These are phyloP conservation scores for Etheostoma nigrum DNA, from an alignment of 2,797 vertebrate genomes.

Conservation along the genomic window DNA sequence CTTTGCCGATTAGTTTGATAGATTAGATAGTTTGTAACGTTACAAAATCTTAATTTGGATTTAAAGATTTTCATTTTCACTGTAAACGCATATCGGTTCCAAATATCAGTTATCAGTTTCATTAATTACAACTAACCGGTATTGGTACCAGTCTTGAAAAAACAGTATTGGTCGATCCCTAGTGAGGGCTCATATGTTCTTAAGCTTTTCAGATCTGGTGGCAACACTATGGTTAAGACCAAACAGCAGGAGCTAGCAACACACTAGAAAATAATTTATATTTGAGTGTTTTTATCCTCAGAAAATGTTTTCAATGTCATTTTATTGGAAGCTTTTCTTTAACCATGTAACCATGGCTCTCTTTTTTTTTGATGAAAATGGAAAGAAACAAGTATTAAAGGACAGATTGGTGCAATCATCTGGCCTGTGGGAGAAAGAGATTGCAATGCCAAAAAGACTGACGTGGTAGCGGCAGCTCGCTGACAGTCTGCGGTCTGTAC, in stretches of 20 bases:
- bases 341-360: neutral
- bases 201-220: constrained; percentile 26
- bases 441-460: constrained; percentile 42
- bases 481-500: constrained; percentile 48
- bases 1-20: no score
- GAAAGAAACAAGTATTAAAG: neutral
- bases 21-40: no score
- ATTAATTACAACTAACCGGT: no score
- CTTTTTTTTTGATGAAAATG: neutral
- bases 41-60: no score
- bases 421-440: constrained; percentile 48
- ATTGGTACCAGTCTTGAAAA: no score
- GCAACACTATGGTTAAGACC: neutral
- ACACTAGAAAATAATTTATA: constrained; percentile 9
- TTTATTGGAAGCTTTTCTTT: neutral
- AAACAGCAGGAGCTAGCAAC: constrained; percentile 11
- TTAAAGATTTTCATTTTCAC: no score
- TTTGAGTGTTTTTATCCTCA: neutral
- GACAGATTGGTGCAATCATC: constrained; percentile 47
- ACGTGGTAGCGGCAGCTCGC: constrained; percentile 23
- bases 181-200: neutral
- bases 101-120: no score
- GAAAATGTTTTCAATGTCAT: neutral
- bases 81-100: no score
- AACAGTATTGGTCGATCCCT: no score